Evolutionary conservation across 2,888 invertebrate species (phyloP), one percentile per base, ranked within the genome.

Genomic region (Xestoiulus laeticollis): DNA sequence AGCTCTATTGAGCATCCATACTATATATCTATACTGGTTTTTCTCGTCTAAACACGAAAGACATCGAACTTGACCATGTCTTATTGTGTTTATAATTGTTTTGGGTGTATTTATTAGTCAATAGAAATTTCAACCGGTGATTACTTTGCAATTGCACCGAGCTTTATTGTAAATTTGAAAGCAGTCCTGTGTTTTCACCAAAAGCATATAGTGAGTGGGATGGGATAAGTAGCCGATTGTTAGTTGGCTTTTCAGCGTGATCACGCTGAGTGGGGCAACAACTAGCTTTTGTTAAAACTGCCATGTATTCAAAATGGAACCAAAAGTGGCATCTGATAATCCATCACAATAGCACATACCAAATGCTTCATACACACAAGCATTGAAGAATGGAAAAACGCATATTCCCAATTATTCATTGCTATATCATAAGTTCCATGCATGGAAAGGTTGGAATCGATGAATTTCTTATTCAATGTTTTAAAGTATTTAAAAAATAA

Each of bases 221-320:
- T 68, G 26, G 68, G 68, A 68, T 68, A 68, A 68, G 68, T 68
- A 68, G 68, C 68, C 8, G 26, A 68, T 68, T 68, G 68, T 68
- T 68, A 68, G 68, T 22, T 26, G 68, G 26, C 68, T 68, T 68
- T 68, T 68, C 68, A 68, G 68, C 26, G 26, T 26, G 68, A 68
- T 68, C 68, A 68, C 68, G 68, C 68, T 68, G 68, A 68, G 68
- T 68, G 68, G 68, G 68, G 26, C 68, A 68, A 68, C 68, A 68
- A 68, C 68, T 26, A n/a, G 68, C 68, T 26, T 68, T 68, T 68
- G 68, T 68, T 26, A 68, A 22, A 68, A 26, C 68, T 68, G 68
- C 68, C 68, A 10, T 6, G 68, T 26, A 68, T 68, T 68, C 68
- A 68, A 68, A 68, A 26, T 26, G 68, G 26, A 68, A 26, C 68